A percentile compares a stretch with the other conserved stretches of the same genome.
phyloP scores from a whole-genome alignment of 2,797 vertebrate species.

The Hephaestus fuliginosus region DNA sequence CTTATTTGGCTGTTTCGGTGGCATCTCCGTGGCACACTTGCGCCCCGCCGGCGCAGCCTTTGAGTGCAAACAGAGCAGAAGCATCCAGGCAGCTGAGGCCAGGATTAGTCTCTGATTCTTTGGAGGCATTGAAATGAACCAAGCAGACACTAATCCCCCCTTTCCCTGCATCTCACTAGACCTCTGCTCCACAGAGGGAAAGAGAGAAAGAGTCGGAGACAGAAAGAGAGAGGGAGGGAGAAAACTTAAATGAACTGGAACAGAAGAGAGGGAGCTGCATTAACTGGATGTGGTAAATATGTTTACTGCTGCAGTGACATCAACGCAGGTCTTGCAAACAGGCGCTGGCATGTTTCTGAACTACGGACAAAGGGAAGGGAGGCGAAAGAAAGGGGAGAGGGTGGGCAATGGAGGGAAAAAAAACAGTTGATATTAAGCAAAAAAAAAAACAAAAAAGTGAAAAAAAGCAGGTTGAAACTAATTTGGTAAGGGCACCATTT shows the following conservation, averaged over 20 bases:
- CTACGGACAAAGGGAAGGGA: constrained; percentile 14
- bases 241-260: constrained; percentile 59
- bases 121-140: constrained; percentile 74
- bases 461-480: constrained; percentile 83
- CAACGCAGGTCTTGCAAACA: constrained; percentile 23
- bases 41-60: constrained; percentile 58
- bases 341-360: constrained; percentile 24
- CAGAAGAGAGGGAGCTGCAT: constrained; percentile 34
- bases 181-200: constrained; percentile 53
- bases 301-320: constrained; percentile 40
- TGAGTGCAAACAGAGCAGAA: constrained; percentile 66
- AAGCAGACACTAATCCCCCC: constrained; percentile 75
- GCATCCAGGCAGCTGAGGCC: constrained; percentile 68
- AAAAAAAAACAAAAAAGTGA: constrained; percentile 23
- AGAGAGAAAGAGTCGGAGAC: constrained; percentile 18
- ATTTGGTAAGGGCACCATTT: constrained; percentile 93
- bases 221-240: constrained; percentile 1
- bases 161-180: constrained; percentile 57
- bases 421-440: constrained; percentile 14
- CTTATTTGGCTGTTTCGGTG: constrained; percentile 62
- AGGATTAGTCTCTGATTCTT: constrained; percentile 76
- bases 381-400: not conserved
- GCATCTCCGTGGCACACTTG: constrained; percentile 55
- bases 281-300: constrained; percentile 60
- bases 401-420: constrained; percentile 1